These are phyloP conservation scores for Amphiduros pacificus DNA, from an alignment of 2,888 invertebrate species.

Conservation along the genomic window DNA sequence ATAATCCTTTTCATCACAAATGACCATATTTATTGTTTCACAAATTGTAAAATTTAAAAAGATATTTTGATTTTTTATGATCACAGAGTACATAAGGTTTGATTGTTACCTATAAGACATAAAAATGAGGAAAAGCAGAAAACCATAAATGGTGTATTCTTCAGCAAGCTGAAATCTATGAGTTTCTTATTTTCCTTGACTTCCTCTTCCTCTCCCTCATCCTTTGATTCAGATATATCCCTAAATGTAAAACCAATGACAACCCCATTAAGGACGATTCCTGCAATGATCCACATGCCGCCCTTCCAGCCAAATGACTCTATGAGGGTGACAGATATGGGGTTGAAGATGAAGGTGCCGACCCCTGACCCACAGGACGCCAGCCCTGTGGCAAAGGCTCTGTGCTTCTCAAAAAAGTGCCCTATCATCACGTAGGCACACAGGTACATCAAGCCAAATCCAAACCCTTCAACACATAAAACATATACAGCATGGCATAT, in stretches of 20 bases:
- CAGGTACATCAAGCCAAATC: slow-evolving; percentile 31
- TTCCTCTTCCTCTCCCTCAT: background rate
- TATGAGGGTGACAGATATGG: slow-evolving; percentile 20
- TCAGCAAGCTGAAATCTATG: slow-evolving; percentile 16
- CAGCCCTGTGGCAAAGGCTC: slow-evolving; percentile 27
- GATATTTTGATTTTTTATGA: too few relatives aligned
- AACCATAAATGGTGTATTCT: slow-evolving; percentile 19
- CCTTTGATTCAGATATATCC: slow-evolving; percentile 65
- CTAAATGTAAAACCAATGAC: slow-evolving; percentile 78
- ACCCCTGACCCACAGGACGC: slow-evolving; percentile 29
- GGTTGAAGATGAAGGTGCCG: slow-evolving; percentile 27
- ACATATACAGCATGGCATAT: background rate
- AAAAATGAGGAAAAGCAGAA: slow-evolving; percentile 26
- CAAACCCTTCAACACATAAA: slow-evolving; percentile 21
- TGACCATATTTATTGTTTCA: too few relatives aligned
- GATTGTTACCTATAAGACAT: slow-evolving; percentile 27
- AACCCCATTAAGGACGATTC: slow-evolving; percentile 74
- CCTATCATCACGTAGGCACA: slow-evolving; percentile 30
- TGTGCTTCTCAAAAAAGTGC: slow-evolving; percentile 24
- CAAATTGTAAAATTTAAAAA: too few relatives aligned
- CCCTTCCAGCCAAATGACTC: slow-evolving; percentile 22
- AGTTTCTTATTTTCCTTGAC: slow-evolving; percentile 9
- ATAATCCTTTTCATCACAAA: too few relatives aligned
- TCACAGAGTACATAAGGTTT: too few relatives aligned
- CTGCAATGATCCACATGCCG: slow-evolving; percentile 64